These are phyloP conservation scores for Oryzias javanicus DNA, from an alignment of 2,113 vertebrate species.

Conservation along the genomic window DNA sequence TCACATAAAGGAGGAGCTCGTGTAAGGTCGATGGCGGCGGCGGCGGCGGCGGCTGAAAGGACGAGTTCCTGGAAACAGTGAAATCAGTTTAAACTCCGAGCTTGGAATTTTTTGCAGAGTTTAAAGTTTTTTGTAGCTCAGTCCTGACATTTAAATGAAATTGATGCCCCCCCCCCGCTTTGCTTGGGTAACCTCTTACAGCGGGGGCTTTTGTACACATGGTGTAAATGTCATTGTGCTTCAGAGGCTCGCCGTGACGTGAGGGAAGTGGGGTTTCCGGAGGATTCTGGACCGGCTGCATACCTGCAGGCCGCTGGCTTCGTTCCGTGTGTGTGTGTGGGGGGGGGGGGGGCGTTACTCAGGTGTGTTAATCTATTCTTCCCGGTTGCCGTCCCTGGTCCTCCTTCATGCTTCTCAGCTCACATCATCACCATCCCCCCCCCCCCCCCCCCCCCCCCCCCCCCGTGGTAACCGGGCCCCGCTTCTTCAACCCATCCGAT, in stretches of 20 bases:
- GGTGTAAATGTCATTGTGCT: conserved; percentile 55
- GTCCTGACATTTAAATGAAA: conserved; percentile 63
- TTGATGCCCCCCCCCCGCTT: conserved; percentile 39
- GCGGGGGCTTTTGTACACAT: conserved; percentile 28
- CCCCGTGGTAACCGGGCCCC: conserved; percentile 30
- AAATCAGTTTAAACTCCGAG: conserved; percentile 13
- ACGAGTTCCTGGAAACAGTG: background rate
- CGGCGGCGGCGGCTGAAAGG: background rate
- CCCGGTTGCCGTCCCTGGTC: conserved; percentile 38
- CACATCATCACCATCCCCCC: conserved; percentile 47
- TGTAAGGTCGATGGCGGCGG: too few relatives aligned
- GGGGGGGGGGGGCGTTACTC: conserved; percentile 24
- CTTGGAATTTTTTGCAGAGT: conserved; percentile 18
- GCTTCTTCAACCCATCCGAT: conserved; percentile 39
- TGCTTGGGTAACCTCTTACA: conserved; percentile 24
- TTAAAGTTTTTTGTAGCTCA: conserved; percentile 28
- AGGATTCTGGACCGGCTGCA: conserved; percentile 25
- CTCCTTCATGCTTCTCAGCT: conserved; percentile 56
- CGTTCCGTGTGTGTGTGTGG: conserved; percentile 14
- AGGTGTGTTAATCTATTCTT: conserved; percentile 60
- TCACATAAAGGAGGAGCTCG: too few relatives aligned
- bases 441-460: conserved; percentile 14
- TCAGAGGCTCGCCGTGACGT: conserved; percentile 30
- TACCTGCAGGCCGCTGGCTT: conserved; percentile 6
- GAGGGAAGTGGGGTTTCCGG: conserved; percentile 18